Base-by-base conservation (phyloP, 2,113 vertebrate genomes). In the Dipodomys merriami region DNA sequence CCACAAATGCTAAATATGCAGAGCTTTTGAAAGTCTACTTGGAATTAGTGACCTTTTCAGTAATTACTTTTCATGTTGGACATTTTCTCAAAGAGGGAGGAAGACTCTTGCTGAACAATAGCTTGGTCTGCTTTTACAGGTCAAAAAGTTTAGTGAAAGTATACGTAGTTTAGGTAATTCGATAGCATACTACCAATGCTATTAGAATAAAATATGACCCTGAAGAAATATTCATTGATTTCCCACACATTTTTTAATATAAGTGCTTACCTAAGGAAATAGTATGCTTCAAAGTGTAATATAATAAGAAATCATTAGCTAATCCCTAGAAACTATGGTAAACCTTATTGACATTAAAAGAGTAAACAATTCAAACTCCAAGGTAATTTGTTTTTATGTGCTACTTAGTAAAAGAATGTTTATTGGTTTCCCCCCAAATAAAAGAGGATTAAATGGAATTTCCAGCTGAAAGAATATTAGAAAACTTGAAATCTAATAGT, bases 151-250 rank as follows among this genome's bases (percentile, higher is more conserved):
- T 27, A 13, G 5, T 57, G 30, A 76, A 91, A 88, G 30, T 73
- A 33, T 46, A 8, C 6, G 91, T 89, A 82, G 77, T 49, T 78
- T 5, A 46, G 23, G 3, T 71, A 44, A 49, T 46, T n/a, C 13
- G 29, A 90, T 84, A 86, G 19, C 3, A 39, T 65, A 81, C 39
- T 78, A 30, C 29, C 23, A 57, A 79, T 4, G 4, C 2, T 12
- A 85, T 30, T 90, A 30, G 23, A 23, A 83, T 29, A 46, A 83
- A 82, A 29, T 7, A 65, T 25, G 9, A 91, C 8, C 73, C n/a
- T 65, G 19, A 77, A 91, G 11, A 93, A 88, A 90, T 23, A 81
- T 22, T 19, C 67, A 19, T n/a, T 79, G 3, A 89, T 83, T 72
- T 78, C 11, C 7, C 5, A 76, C 82, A 83, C 46, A 91, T 85